Conservation (phyloP, 2,113 vertebrate species). For the Probosciger aterrimus region DNA sequence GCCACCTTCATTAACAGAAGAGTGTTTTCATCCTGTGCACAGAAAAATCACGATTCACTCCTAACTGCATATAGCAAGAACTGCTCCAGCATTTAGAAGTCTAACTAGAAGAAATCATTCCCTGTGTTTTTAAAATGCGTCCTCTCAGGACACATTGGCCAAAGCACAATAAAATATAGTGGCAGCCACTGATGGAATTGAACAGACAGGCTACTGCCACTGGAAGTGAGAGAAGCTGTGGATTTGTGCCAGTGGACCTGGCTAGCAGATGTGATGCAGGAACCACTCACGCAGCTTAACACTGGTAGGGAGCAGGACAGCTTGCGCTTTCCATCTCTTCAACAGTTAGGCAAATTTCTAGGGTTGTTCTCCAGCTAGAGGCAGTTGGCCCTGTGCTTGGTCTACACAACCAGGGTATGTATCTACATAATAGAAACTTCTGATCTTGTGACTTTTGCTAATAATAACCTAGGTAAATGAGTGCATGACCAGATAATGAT, state of each 20-base stretch:
- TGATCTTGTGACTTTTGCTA: neutral
- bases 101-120: neutral
- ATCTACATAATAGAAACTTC: neutral
- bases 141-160: neutral
- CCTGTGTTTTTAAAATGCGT: neutral
- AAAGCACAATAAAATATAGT: neutral
- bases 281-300: neutral
- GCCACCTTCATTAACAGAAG: conserved; percentile 3
- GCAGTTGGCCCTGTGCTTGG: neutral
- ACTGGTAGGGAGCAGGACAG: fast-evolving
- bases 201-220: neutral
- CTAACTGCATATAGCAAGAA: neutral
- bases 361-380: neutral
- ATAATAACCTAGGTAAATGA: neutral
- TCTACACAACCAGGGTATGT: neutral
- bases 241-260: neutral
- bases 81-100: neutral
- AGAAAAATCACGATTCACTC: neutral
- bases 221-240: neutral
- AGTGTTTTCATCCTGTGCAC: neutral
- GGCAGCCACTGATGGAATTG: neutral
- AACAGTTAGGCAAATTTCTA: neutral
- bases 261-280: neutral
- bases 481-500: neutral
- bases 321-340: neutral